Percentiles rank a stretch among this genome's conserved stretches.
phyloP scores from a whole-genome alignment of 2,113 vertebrate genomes.

The Coreoperca whiteheadi region DNA sequence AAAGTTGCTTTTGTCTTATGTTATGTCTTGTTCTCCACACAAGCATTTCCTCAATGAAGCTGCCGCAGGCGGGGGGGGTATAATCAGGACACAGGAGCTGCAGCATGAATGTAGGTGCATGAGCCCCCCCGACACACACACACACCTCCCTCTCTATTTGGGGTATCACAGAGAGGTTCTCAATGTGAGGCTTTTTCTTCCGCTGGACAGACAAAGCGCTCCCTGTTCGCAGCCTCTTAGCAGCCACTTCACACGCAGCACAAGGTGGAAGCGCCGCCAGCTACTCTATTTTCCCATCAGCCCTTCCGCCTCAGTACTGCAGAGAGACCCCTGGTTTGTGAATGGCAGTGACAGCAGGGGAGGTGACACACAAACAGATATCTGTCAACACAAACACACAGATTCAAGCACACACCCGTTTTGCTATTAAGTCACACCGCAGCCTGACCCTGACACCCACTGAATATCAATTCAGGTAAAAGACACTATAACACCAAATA shows the following conservation, averaged over 20 bases:
- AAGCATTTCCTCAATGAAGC: not conserved
- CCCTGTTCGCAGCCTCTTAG: constrained; percentile 87
- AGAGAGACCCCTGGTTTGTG: constrained; percentile 4
- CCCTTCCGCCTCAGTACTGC: constrained; percentile 31
- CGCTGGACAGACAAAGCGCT: constrained; percentile 82
- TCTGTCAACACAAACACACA: constrained; percentile 13
- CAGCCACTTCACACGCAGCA: constrained; percentile 87
- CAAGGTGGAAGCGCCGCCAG: constrained; percentile 76
- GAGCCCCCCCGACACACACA: constrained; percentile 8
- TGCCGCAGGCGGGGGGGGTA: not conserved
- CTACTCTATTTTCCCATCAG: constrained; percentile 39
- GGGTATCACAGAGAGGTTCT: constrained; percentile 57
- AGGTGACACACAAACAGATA: constrained; percentile 40
- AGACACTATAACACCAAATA: not conserved
- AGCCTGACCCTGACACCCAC: not conserved
- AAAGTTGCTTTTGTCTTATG: not conserved
- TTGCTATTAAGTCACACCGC: not conserved
- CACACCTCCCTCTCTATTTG: constrained; percentile 4
- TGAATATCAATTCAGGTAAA: constrained; percentile 21
- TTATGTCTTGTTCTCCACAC: not conserved
- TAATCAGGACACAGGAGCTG: constrained; percentile 17
- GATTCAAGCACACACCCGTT: not conserved
- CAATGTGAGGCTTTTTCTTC: constrained; percentile 61
- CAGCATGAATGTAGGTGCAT: not conserved
- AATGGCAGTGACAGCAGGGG: constrained; percentile 35